These are phyloP conservation scores for Natrix natrix DNA, from an alignment of 2,797 vertebrate genomes.

Conservation along the genomic window DNA sequence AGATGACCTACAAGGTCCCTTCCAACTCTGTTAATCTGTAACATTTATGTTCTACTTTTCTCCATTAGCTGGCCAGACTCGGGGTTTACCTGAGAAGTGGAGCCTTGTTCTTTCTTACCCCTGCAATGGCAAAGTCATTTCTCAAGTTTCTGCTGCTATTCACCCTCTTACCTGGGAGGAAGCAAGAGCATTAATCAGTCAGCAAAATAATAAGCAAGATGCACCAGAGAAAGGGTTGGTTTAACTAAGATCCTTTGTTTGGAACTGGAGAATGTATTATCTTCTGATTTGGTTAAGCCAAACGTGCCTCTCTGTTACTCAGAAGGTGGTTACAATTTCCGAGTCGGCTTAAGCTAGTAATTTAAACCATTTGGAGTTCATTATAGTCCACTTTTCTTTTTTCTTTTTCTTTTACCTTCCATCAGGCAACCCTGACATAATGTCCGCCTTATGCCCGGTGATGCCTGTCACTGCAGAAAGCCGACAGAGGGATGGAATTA, in stretches of 20 bases:
- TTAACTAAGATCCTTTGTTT: constrained; percentile 67
- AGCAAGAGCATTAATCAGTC: constrained; percentile 37
- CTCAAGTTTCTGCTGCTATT: neutral
- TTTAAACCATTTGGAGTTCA: constrained; percentile 50
- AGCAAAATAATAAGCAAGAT: constrained; percentile 58
- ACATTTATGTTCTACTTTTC: no score
- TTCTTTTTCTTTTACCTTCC: neutral
- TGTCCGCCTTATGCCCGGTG: constrained; percentile 3
- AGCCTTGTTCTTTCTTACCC: neutral
- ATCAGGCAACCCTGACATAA: constrained; percentile 7
- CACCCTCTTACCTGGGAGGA: constrained; percentile 19
- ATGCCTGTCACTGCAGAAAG: constrained; percentile 26
- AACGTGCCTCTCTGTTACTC: constrained; percentile 31
- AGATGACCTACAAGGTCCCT: no score
- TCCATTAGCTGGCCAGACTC: no score
- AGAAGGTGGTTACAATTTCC: constrained; percentile 53
- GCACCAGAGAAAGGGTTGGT: constrained; percentile 48
- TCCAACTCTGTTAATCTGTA: no score
- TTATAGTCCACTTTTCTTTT: constrained; percentile 6
- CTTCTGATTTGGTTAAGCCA: constrained; percentile 27
- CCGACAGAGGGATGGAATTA: constrained; percentile 29
- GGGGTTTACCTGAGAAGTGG: neutral
- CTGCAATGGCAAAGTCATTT: neutral
- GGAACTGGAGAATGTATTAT: constrained; percentile 46
- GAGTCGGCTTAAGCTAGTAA: constrained; percentile 34